Base-by-base conservation (phyloP, 2,797 vertebrate genomes). In the Diplodus puntazzo region DNA sequence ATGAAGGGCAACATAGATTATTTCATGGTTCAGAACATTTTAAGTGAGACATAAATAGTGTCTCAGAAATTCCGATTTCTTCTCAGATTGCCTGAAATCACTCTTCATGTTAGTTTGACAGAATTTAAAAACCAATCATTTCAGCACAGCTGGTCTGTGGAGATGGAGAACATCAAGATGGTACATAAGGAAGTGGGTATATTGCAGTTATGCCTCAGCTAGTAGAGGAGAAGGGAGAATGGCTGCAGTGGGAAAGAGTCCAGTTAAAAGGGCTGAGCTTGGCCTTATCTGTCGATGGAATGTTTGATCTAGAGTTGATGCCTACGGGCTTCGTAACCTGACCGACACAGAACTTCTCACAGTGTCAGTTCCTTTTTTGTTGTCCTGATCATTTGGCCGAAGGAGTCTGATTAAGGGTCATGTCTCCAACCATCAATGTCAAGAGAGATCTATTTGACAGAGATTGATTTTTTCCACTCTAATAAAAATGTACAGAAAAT, bases 11-110 rank as follows among this genome's bases (percentile, higher is more conserved):
- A 63, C 52, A 57, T 49, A 7, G 50, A 77, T 80, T 79, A 69
- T 78, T 85, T 85, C 62, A 80, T 81, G 72, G 72, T 69, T 77
- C 69, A 73, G 20, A 60, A 60, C 16, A 25, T 73, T 68, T 57
- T 14, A 74, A 62, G 34, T 45, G 70, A 58, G 34, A 52, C 46
- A 42, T 58, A 18, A 21, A 63, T 48, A 5, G 18, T 73, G 42
- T 69, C 34, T 70, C 61, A 57, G 52, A 72, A 57, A 86, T 72
- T 65, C 25, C 48, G 11, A 54, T 75, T 43, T 61, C 2, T 45
- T 3, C 11, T 12, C 14, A 34, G 68, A 53, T 42, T 55, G 20
- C 60, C 53, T 76, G 16, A 27, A 77, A 71, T 12, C 64, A 13
- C 14, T 54, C 14, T 46, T 75, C 27, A 49, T 11, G 27, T 76